Evolutionary conservation across 2,888 invertebrate species (phyloP).

Genomic region (Sarcophaga rosellei): DNA sequence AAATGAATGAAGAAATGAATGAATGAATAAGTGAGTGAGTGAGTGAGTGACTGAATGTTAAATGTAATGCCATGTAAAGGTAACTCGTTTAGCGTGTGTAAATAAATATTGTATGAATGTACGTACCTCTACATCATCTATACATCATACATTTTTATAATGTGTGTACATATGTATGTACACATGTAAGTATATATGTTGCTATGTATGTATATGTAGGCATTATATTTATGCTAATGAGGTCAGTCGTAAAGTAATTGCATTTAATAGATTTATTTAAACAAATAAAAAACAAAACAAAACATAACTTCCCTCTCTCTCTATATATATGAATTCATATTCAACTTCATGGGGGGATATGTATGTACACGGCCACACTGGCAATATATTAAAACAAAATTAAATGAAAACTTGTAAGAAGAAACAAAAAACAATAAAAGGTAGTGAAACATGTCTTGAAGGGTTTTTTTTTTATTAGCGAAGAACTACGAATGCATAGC

Average conservation of each 20-base stretch:
- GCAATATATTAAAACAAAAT: neutral
- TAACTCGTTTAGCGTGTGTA: constrained; percentile 37
- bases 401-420: neutral
- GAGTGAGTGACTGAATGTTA: constrained; percentile 17
- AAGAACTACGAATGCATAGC: constrained; percentile 17
- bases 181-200: too few species aligned
- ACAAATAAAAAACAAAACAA: constrained; percentile 40
- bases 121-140: neutral
- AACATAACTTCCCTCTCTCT: neutral
- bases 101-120: constrained; percentile 1
- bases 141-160: neutral
- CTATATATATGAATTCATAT: too few species aligned
- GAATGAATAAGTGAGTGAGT: neutral
- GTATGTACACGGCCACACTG: neutral
- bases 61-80: constrained; percentile 46
- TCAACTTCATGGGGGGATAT: neutral
- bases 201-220: neutral
- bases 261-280: constrained; percentile 62
- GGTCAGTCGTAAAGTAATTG: constrained; percentile 64
- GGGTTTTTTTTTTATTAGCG: neutral
- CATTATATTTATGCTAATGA: constrained; percentile 57
- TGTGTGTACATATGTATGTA: neutral
- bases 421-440: neutral
- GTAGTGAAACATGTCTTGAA: neutral
- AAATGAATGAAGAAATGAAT: neutral